Base-by-base conservation (phyloP, 1,140 invertebrate species). In the Zaprionus ornatus region DNA sequence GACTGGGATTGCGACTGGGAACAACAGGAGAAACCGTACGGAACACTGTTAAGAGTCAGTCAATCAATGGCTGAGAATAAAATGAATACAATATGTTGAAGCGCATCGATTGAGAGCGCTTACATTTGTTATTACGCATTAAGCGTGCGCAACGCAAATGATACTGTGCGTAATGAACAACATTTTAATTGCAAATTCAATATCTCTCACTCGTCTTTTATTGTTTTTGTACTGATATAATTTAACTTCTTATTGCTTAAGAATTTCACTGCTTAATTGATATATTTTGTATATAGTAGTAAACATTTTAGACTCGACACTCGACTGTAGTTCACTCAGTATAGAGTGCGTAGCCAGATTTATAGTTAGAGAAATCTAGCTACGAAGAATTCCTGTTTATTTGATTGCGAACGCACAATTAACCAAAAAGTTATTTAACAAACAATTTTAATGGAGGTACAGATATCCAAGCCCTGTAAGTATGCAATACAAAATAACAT, bases 41-140 rank as follows among this genome's bases (percentile, higher is more conserved):
- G 48, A n/a, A 62, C 32, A 23, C 48, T 23, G 37, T 73, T 67
- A 73, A 73, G 61, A 76, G 69, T 55, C 37, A 73, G 61, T 73
- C 69, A 73, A 77, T 73, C 74, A 73, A 57, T 48, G 27, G 37
- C 50, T 40, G 59, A 4, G 21, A 56, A 40, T 52, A 40, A 17
- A 3, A 45, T n/a, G 1, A 45, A 45, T 17, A 45, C 37, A 40
- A 25, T 32, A 42, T 56, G 50, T 21, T 48, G 7, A 12, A 48
- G n/a, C 17, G 45, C 52, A 56, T 66, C 64, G 40, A 29, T 13
- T 12, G 29, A 13, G 5, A 59, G 15, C 27, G 10, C 21, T 59
- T 35, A 45, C 55, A 59, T 19, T 66, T 42, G 23, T 61, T 50
- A 29, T 57, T 50, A 50, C 45, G 19, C 19, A 50, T 19, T 50